These are phyloP conservation scores for Xiphophorus couchianus DNA, from an alignment of 2,113 vertebrate species.

Conservation along the genomic window DNA sequence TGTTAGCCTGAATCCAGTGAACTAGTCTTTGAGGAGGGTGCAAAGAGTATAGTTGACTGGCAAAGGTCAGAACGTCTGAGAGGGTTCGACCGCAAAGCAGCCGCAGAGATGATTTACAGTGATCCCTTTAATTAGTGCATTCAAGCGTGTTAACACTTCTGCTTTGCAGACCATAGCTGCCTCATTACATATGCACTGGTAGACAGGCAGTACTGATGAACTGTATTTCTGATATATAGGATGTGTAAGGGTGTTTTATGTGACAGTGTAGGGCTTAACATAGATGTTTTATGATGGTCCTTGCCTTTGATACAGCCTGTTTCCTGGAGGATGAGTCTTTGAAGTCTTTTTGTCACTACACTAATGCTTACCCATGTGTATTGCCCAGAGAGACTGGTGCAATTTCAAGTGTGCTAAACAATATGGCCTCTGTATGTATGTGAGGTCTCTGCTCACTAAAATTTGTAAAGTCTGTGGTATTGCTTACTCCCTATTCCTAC, in stretches of 20 bases:
- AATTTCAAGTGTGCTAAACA: constrained; percentile 38
- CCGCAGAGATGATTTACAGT: constrained; percentile 61
- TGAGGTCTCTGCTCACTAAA: constrained; percentile 31
- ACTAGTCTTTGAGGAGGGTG: constrained; percentile 36
- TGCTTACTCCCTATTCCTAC: constrained; percentile 27
- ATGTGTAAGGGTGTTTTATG: constrained; percentile 10
- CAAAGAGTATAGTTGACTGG: constrained; percentile 45
- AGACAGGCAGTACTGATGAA: constrained; percentile 46
- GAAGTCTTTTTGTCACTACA: constrained; percentile 1
- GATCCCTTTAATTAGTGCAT: constrained; percentile 72
- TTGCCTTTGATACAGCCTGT: constrained; percentile 32
- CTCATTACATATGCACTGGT: constrained; percentile 44
- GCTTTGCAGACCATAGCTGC: constrained; percentile 40
- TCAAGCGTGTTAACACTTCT: constrained; percentile 61
- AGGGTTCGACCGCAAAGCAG: constrained; percentile 34
- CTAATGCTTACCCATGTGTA: constrained; percentile 29
- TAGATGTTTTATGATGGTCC: constrained; percentile 12
- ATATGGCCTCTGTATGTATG: constrained; percentile 30
- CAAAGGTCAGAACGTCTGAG: constrained; percentile 61
- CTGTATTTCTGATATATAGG: constrained; percentile 42
- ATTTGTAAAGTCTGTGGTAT: constrained; percentile 60
- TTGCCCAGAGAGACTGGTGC: constrained; percentile 54
- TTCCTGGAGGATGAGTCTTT: constrained; percentile 25
- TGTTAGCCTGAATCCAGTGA: constrained; percentile 55
- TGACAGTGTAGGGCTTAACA: constrained; percentile 35